phyloP scores from a whole-genome alignment of 2,797 vertebrate genomes.

The Bovichtus diacanthus region DNA sequence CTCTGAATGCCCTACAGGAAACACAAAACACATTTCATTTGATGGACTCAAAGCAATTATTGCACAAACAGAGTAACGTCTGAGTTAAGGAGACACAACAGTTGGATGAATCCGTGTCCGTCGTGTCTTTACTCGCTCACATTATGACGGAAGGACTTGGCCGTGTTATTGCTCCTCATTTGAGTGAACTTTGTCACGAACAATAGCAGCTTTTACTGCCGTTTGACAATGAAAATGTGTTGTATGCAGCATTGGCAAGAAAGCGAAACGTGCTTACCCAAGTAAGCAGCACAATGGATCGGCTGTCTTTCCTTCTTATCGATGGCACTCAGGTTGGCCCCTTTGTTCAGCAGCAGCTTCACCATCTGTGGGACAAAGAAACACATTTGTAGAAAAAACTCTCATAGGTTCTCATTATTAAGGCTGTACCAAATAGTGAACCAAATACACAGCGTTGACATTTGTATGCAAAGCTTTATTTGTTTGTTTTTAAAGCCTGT shows the following conservation, averaged over 20 bases:
- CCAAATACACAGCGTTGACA: no score
- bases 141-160: background rate
- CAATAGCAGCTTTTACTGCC: constrained; percentile 7
- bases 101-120: background rate
- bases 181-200: background rate
- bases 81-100: background rate
- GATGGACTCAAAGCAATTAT: background rate
- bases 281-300: constrained; percentile 95
- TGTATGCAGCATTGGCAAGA: background rate
- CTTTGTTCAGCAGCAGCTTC: constrained; percentile 95
- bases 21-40: background rate
- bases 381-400: background rate
- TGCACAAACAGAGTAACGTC: background rate
- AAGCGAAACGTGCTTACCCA: constrained; percentile 83
- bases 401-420: background rate
- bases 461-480: no score
- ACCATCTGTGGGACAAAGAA: constrained; percentile 86
- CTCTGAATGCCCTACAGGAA: constrained; percentile 90
- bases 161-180: constrained; percentile 1
- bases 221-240: constrained; percentile 21
- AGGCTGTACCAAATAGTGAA: no score
- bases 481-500: no score
- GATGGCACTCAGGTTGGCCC: constrained; percentile 93
- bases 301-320: constrained; percentile 97
- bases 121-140: background rate